Percentiles rank a stretch among this genome's conserved stretches.
Evolutionary conservation across 2,888 invertebrate species (phyloP).

Genomic region (Hyposoter dolosus): DNA sequence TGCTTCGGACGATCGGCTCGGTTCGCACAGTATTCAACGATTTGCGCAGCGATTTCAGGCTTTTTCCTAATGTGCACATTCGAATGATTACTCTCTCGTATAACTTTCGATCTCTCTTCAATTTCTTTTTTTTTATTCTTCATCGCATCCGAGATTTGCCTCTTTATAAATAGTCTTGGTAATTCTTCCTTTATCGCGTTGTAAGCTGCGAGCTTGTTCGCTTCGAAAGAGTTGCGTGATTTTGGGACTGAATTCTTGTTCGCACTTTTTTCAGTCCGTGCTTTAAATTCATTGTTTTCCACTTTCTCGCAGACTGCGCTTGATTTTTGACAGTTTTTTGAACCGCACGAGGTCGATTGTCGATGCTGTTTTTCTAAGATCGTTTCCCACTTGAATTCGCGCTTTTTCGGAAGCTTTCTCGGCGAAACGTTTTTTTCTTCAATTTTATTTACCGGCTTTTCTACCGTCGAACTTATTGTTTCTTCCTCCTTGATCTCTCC

Average conservation of each 20-base stretch:
- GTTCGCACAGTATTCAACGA: not conserved
- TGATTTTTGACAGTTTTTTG: constrained; percentile 19
- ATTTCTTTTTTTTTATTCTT: constrained; percentile 2
- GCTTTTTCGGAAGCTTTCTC: constrained; percentile 54
- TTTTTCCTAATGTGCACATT: constrained; percentile 14
- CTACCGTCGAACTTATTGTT: not conserved
- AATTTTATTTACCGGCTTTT: not conserved
- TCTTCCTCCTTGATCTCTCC: constrained; percentile 2
- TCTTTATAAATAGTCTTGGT: constrained; percentile 57
- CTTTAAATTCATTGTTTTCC: constrained; percentile 28
- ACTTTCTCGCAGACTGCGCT: not conserved
- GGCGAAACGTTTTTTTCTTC: constrained; percentile 17
- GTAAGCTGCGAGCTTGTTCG: constrained; percentile 49
- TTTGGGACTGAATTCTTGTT: constrained; percentile 31
- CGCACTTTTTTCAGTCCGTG: constrained; percentile 29
- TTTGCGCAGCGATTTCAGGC: not conserved
- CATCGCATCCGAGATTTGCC: constrained; percentile 23
- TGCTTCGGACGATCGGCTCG: not conserved
- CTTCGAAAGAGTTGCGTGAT: constrained; percentile 48
- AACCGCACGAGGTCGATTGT: constrained; percentile 2
- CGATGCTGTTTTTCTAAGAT: constrained; percentile 61
- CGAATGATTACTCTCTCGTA: not conserved
- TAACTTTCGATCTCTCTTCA: not conserved
- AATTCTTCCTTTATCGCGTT: constrained; percentile 51
- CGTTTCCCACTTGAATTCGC: constrained; percentile 65